phyloP scores from a whole-genome alignment of 2,113 vertebrate genomes.

The Carassius auratus region DNA sequence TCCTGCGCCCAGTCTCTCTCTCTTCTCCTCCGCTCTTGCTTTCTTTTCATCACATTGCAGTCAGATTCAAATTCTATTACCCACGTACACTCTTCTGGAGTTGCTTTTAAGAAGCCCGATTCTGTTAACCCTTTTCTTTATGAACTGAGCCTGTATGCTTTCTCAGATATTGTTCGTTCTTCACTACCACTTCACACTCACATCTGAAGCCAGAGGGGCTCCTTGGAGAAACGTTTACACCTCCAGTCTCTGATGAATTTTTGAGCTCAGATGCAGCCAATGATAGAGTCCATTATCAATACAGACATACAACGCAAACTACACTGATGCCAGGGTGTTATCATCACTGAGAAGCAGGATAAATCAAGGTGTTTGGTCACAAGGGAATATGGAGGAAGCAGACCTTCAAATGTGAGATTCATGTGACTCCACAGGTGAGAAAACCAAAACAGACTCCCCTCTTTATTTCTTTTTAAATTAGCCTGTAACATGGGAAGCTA shows the following conservation, averaged over 20 bases:
- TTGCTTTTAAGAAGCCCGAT: background rate
- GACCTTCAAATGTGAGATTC: background rate
- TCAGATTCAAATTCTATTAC: conserved; percentile 33
- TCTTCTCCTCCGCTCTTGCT: conserved; percentile 25
- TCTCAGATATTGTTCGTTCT: background rate
- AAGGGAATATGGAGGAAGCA: background rate
- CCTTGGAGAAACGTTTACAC: background rate
- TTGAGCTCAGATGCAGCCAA: background rate
- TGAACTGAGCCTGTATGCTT: background rate
- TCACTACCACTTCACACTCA: background rate
- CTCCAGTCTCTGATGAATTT: background rate
- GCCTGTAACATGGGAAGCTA: background rate
- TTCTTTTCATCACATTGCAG: conserved; percentile 15
- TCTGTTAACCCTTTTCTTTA: background rate
- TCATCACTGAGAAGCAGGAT: background rate
- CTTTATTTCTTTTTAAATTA: background rate
- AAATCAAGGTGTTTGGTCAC: background rate
- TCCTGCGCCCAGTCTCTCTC: conserved; percentile 3
- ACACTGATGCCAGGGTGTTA: background rate
- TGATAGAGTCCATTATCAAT: background rate
- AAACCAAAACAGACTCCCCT: background rate
- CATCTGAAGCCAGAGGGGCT: background rate
- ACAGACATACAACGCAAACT: background rate
- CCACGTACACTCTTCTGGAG: background rate
- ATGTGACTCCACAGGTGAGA: background rate